Evolutionary conservation across 2,797 vertebrate species (phyloP).

Genomic region (Perdix hodgsoniae): DNA sequence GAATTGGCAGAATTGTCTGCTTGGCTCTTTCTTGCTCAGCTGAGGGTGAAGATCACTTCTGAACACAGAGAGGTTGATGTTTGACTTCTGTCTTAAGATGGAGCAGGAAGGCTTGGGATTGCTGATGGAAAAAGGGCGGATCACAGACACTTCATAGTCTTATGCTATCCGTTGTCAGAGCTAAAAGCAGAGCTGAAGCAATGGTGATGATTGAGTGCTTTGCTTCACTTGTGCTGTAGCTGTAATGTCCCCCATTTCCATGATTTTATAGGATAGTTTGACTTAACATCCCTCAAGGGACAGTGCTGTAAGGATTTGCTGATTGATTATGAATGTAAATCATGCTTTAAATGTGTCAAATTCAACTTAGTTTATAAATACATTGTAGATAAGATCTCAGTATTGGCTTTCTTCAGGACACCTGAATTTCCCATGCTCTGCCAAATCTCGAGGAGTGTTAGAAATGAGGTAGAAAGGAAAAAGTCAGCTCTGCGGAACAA

Average conservation of each 20-base stretch:
- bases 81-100: background rate
- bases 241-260: accelerated
- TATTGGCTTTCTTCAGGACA: background rate
- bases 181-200: background rate
- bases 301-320: background rate
- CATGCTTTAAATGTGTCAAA: accelerated
- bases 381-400: accelerated
- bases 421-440: background rate
- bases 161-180: accelerated
- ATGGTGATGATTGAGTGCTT: background rate
- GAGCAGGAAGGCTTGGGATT: accelerated
- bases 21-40: background rate
- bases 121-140: background rate
- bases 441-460: background rate
- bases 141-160: accelerated
- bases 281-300: background rate
- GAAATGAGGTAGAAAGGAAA: background rate
- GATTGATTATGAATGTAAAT: background rate
- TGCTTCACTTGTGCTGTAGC: background rate
- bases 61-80: background rate
- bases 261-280: background rate
- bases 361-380: background rate
- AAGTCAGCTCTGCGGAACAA: background rate
- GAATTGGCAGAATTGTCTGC: background rate
- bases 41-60: background rate